These are phyloP conservation scores for Drosophila phalerata DNA, from an alignment of 2,888 invertebrate genomes.

Conservation along the genomic window DNA sequence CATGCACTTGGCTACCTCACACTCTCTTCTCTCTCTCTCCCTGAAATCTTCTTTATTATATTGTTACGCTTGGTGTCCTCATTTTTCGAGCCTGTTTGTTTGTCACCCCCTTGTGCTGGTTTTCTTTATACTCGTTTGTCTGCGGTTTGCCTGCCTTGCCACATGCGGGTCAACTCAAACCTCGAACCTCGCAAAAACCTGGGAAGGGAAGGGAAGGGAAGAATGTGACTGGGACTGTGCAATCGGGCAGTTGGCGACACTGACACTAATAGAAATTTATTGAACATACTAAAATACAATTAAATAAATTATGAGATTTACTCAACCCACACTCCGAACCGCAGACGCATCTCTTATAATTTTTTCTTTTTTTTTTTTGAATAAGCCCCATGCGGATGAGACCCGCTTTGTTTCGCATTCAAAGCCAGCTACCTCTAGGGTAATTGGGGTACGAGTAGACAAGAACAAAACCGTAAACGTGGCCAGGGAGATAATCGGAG, in stretches of 20 bases:
- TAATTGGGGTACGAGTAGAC: conserved; percentile 30
- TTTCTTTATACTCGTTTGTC: conserved; percentile 48
- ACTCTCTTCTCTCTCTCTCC: neutral
- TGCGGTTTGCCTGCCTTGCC: conserved; percentile 58
- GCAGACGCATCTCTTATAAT: conserved; percentile 54
- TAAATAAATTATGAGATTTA: conserved; percentile 81
- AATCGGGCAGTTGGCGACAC: conserved; percentile 43
- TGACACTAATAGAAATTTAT: conserved; percentile 79
- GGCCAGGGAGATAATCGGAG: conserved; percentile 46
- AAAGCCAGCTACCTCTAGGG: neutral
- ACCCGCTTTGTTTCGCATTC: conserved; percentile 21
- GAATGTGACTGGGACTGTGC: neutral
- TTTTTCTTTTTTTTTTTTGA: conserved; percentile 34
- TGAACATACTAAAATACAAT: conserved; percentile 79
- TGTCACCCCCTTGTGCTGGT: conserved; percentile 36
- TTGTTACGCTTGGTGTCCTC: conserved; percentile 75
- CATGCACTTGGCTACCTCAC: conserved; percentile 35
- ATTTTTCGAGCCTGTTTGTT: conserved; percentile 58
- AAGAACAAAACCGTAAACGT: too few relatives aligned
- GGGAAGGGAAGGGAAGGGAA: neutral
- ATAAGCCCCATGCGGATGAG: conserved; percentile 46
- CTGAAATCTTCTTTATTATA: conserved; percentile 64
- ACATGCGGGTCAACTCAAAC: conserved; percentile 58
- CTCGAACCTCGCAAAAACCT: neutral
- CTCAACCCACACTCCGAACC: conserved; percentile 19